Evolutionary conservation across 2,888 invertebrate species (phyloP).

Genomic region (Volucella inanis): DNA sequence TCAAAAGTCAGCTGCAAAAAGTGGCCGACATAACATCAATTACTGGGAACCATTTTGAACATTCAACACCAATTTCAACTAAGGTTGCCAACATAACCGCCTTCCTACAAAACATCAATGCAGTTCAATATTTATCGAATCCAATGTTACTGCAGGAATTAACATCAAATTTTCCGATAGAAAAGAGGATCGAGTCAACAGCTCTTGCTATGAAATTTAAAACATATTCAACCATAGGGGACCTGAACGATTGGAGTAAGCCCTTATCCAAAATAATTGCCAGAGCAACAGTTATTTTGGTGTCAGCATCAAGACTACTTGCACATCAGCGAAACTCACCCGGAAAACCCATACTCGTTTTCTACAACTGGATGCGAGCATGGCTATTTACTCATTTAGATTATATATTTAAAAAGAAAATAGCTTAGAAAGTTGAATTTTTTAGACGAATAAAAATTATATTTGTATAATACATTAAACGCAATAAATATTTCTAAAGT

Average conservation of each 20-base stretch:
- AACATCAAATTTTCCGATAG: background rate
- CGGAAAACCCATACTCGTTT: too few relatives aligned
- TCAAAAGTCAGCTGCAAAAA: background rate
- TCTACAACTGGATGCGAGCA: too few relatives aligned
- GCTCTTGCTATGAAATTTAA: background rate
- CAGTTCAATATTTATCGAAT: background rate
- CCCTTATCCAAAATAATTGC: background rate
- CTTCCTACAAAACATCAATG: background rate
- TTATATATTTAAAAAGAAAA: too few relatives aligned
- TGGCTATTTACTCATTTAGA: too few relatives aligned
- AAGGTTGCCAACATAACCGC: conserved; percentile 1
- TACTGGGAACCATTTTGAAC: background rate
- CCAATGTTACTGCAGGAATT: background rate
- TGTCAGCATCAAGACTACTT: too few relatives aligned
- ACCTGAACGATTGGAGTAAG: background rate
- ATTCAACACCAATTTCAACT: background rate
- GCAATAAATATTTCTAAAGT: too few relatives aligned
- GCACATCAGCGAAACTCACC: too few relatives aligned
- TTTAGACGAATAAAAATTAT: too few relatives aligned
- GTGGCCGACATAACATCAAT: conserved; percentile 5
- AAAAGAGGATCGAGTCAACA: background rate
- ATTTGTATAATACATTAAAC: too few relatives aligned
- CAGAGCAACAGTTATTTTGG: too few relatives aligned
- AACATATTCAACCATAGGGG: background rate
- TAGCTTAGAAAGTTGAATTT: too few relatives aligned